Evolutionary conservation across 2,888 invertebrate species (phyloP), one percentile per base, ranked within the genome.

Genomic region (Palloptera scutellata): DNA sequence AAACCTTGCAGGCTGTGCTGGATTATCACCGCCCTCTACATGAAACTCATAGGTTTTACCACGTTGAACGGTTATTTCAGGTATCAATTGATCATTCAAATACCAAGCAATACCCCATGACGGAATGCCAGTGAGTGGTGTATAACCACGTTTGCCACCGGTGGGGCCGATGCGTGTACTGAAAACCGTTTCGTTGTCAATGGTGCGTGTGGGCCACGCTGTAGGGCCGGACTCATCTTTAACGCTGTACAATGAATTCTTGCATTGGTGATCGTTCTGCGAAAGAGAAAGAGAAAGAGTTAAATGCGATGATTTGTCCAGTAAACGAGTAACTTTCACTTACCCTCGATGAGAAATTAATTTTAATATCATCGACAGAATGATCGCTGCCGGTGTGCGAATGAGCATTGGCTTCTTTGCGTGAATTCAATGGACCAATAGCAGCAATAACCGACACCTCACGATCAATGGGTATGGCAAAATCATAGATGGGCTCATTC

Each of bases 81-180:
- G 97, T 73, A 96, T 94, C 19, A 97, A 88, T 73, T 91, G 87
- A 78, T 95, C 95, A 85, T 97, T 96, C 80, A 97, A 90, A 86
- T 95, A 97, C 95, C 95, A 96, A 17, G 94, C 93, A 72, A 96
- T 93, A 67, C 95, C 95, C 94, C 95, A 95, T 0, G 93, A 92
- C 8, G 93, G 91, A 75, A 89, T 78, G 87, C 93, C 92, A 13
- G 95, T 95, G 64, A 94, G 89, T 1, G 92, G 88, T 0, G 91
- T 89, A 84, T 95, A 95, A 1, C 95, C 95, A 3, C 92, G 86
- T 62, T 89, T 88, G 0, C 94, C 94, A 1, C 93, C 95, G 0
- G 94, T 92, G 0, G 95, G 95, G 0, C 96, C 96, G 75, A 96
- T 94, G 77, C 90, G 87, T 0, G 90, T 95, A 1, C 88, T 89